Conservation (phyloP, 2,113 vertebrate species). For the Coracopsis vasa region DNA sequence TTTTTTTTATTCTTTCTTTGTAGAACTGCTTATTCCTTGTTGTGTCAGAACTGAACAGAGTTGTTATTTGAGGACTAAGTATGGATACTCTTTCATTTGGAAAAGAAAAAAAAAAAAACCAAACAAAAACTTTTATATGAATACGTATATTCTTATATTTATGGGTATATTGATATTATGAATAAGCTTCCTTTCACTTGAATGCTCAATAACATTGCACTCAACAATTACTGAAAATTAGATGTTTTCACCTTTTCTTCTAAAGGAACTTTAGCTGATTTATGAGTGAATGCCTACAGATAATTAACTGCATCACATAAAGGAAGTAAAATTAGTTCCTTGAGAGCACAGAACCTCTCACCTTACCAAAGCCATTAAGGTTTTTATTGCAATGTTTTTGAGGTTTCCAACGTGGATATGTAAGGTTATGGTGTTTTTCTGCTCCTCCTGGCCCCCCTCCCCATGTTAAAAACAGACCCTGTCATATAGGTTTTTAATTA, state of each 20-base stretch:
- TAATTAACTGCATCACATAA: background rate
- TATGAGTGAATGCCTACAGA: background rate
- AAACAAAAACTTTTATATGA: background rate
- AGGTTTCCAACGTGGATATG: background rate
- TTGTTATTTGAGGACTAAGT: background rate
- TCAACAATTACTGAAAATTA: background rate
- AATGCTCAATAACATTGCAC: background rate
- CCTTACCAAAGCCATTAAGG: rapidly evolving
- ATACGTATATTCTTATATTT: background rate
- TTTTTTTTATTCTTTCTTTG: background rate
- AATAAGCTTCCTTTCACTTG: background rate
- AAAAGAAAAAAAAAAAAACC: background rate
- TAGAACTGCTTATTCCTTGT: rapidly evolving
- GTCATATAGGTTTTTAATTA: background rate
- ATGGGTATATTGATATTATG: background rate
- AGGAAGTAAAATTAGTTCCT: background rate
- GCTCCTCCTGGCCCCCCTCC: rapidly evolving
- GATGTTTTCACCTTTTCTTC: background rate
- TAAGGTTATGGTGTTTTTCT: background rate
- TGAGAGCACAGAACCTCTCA: background rate
- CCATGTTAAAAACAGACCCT: background rate
- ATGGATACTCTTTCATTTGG: background rate
- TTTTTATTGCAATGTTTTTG: background rate
- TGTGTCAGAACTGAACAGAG: background rate
- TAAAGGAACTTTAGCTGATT: background rate